Evolutionary conservation across 2,113 vertebrate genomes (phyloP).

Genomic region (Asarcornis scutulata): DNA sequence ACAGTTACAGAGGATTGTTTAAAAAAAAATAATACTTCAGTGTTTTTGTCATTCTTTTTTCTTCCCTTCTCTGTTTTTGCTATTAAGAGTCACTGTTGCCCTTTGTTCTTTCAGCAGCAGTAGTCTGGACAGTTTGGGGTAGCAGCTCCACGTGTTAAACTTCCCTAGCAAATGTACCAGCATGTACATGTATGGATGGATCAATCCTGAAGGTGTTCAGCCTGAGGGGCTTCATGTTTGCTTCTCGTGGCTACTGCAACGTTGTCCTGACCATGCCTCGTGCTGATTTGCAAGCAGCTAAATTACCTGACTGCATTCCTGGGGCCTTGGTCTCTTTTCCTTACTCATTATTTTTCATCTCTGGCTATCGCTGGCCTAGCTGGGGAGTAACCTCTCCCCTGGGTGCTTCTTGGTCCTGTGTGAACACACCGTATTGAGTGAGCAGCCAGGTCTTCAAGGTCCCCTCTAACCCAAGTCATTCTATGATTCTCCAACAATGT

Average conservation of each 20-base stretch:
- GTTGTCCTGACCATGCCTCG: not conserved
- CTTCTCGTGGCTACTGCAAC: not conserved
- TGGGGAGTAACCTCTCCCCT: not conserved
- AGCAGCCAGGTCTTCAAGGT: no score
- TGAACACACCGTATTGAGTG: not conserved
- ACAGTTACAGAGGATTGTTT: not conserved
- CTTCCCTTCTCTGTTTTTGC: constrained; percentile 21
- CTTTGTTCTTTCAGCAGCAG: not conserved
- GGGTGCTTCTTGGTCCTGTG: not conserved
- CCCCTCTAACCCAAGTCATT: no score
- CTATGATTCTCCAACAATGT: no score
- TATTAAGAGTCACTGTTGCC: not conserved
- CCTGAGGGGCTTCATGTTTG: not conserved
- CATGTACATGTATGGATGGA: fast-evolving
- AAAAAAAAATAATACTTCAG: not conserved
- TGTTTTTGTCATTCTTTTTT: not conserved
- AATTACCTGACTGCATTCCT: not conserved
- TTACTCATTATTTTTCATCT: not conserved
- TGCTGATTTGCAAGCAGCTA: not conserved
- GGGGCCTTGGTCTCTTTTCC: not conserved
- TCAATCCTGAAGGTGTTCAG: not conserved
- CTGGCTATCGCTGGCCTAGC: not conserved
- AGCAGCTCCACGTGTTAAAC: not conserved
- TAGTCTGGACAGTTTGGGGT: not conserved
- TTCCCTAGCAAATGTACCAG: not conserved